Evolutionary conservation across 2,113 vertebrate species (phyloP), one percentile per base, ranked within the genome.

Genomic region (Oxyura jamaicensis): DNA sequence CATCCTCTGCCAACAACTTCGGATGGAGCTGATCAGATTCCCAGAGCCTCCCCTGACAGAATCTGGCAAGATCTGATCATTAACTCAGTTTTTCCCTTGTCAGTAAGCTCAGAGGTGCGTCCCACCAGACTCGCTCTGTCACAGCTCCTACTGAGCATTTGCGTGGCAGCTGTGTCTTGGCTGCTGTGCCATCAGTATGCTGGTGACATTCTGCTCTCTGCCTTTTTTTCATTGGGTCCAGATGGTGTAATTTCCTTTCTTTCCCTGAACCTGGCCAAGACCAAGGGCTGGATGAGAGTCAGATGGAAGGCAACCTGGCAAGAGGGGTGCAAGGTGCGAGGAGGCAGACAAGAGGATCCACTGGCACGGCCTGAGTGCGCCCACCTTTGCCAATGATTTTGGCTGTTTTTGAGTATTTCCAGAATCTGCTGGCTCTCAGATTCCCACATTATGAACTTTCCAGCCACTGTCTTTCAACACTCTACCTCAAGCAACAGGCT

Each of bases 51-150:
- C 60, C 8, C 26, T 83, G 83, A 90, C 35, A 84, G 60, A 20
- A 53, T 88, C 88, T 96, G 95, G 90, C 93, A 94, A 68, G 69
- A 72, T 48, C 6, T 53, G 39, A 78, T 94, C 78, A 88, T 93
- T 96, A 95, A 53, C 53, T 95, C 72, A 81, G 68, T 22, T 91
- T 93, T 88, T 36, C 39, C 73, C 41, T 33, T 75, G 82, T 82
- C 88, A 82, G 39, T 83, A 68, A 94, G 86, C 85, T 86, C 33
- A 18, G 83, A 86, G 60, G 83, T 75, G 39, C 0, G 0, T 95
- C 76, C 88, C 91, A 71, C 21, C n/a, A 83, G 93, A 78, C 53
- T 29, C 0, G 0, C 53, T 86, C 58, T 75, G 71, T 83, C 81
- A 69, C 78, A 44, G 46, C 59, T 94, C 59, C 65, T 77, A 80